Base-by-base conservation (phyloP, 2,797 vertebrate genomes). In the Hyperoplus immaculatus region DNA sequence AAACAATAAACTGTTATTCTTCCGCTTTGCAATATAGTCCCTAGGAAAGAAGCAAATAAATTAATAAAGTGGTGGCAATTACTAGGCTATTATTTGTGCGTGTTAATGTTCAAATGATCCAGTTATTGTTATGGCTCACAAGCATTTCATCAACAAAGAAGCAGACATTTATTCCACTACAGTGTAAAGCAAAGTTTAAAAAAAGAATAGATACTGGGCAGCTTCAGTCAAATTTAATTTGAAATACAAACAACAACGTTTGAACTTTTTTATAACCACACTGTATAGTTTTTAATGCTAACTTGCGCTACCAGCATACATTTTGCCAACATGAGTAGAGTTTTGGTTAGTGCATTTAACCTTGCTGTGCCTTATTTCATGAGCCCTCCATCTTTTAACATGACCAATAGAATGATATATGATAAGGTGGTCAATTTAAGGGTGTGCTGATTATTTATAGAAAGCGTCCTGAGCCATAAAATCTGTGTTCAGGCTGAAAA, bases 21-120 rank as follows among this genome's bases (percentile, higher is more conserved):
- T 87, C 77, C 76, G 82, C 82, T 14, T 0, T 69, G 45, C 7
- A 82, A 84, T 71, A 72, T 81, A 84, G 71, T 86, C 63, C 84
- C 75, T 18, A 0, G 41, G 29, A 69, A 38, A 72, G 29, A 49
- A 50, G 38, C 3, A n/a, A 13, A 38, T 3, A 29, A 29, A 29
- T 29, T 2, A 29, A 29, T 29, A 29, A 73, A 81, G 47, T 83
- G 65, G 69, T 29, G 63, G 42, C 42, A 75, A 39, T 42, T 55
- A 29, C 29, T 29, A 29, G 29, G 29, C 29, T 29, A 8, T 11
- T 43, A 29, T 69, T 69, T 76, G 3, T 29, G 59, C 14, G 18
- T 59, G 53, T 61, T 68, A 43, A 71, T 77, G 70, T 75, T 69
- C 54, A 63, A 50, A 74, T 60, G 2, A 77, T 51, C 36, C 43